These are phyloP conservation scores for Hymenochirus boettgeri DNA, from an alignment of 2,113 vertebrate genomes.

Conservation along the genomic window DNA sequence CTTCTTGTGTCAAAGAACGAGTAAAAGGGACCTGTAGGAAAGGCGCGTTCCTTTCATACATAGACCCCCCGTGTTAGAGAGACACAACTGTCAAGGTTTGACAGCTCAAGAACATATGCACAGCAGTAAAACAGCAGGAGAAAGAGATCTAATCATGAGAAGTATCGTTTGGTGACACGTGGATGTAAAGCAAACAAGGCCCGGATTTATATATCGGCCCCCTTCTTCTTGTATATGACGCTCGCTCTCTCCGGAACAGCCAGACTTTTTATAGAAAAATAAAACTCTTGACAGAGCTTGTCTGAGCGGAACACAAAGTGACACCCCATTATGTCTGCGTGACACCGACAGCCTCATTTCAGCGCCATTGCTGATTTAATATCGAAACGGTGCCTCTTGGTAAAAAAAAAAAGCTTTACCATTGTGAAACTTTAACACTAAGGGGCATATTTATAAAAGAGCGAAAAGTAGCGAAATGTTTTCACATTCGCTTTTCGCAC, in stretches of 20 bases:
- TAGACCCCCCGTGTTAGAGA: constrained; percentile 1
- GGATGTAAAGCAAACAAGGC: neutral
- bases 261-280: neutral
- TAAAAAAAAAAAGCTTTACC: too few species aligned
- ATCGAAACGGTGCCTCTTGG: too few species aligned
- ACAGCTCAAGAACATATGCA: constrained; percentile 6
- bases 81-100: constrained; percentile 1
- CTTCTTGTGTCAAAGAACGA: too few species aligned
- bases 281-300: neutral
- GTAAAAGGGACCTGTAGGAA: neutral
- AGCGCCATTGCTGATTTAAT: too few species aligned
- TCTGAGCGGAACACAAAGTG: too few species aligned
- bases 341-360: too few species aligned
- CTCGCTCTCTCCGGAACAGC: neutral
- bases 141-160: constrained; percentile 14
- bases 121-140: neutral
- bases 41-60: neutral
- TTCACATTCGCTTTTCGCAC: too few species aligned
- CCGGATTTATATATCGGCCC: neutral
- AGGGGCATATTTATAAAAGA: too few species aligned
- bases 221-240: neutral
- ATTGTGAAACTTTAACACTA: too few species aligned
- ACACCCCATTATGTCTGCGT: too few species aligned
- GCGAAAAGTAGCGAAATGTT: too few species aligned
- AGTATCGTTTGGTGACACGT: constrained; percentile 8